Percentiles rank a stretch among this genome's conserved stretches.
Conservation (phyloP, 2,888 invertebrate species). For the Acrobasis repandana region DNA sequence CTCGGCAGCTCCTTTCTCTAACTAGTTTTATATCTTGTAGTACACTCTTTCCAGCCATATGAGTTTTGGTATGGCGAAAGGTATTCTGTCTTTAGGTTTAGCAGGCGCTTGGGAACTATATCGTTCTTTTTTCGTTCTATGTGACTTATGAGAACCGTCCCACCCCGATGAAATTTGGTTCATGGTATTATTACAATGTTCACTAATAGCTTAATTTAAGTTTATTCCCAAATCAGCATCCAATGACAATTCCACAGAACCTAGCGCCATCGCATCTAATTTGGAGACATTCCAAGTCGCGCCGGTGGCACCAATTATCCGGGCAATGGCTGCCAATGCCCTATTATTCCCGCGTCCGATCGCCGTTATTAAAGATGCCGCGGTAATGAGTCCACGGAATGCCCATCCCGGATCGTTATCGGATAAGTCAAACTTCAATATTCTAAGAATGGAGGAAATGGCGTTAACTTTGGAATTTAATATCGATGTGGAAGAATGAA, state of each 20-base stretch:
- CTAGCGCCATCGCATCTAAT: slow-evolving; percentile 49
- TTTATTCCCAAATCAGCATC: slow-evolving; percentile 9
- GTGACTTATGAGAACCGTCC: too few relatives aligned
- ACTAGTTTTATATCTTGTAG: too few relatives aligned
- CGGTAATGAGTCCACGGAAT: slow-evolving; percentile 47
- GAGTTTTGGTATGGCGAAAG: too few relatives aligned
- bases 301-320: slow-evolving; percentile 49
- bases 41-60: too few relatives aligned
- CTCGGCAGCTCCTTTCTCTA: too few relatives aligned
- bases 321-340: slow-evolving; percentile 33
- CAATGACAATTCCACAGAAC: slow-evolving; percentile 8
- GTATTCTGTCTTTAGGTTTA: too few relatives aligned
- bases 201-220: slow-evolving; percentile 8
- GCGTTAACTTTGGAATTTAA: not conserved
- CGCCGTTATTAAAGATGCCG: slow-evolving; percentile 45
- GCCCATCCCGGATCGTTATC: slow-evolving; percentile 16
- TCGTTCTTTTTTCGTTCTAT: too few relatives aligned
- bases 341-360: slow-evolving; percentile 43
- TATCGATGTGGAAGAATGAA: too few relatives aligned
- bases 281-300: slow-evolving; percentile 59
- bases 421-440: slow-evolving; percentile 16
- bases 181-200: not conserved
- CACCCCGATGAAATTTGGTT: too few relatives aligned
- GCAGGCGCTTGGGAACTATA: too few relatives aligned
- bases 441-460: not conserved